Conservation (phyloP, 2,888 invertebrate species). For the Nineta flava region DNA sequence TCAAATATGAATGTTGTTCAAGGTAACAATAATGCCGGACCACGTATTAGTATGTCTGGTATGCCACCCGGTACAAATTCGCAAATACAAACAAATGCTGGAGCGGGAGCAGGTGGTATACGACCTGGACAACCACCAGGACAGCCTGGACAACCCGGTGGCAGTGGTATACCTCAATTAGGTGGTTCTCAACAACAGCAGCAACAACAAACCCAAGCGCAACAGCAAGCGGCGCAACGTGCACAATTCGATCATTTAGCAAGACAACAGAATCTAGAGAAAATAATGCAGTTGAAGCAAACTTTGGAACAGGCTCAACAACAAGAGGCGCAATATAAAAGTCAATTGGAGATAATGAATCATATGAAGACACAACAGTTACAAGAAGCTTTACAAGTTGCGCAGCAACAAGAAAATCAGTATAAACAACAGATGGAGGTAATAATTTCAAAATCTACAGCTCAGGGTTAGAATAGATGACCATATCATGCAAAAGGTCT, state of each 20-base stretch:
- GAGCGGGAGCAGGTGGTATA: slow-evolving; percentile 13
- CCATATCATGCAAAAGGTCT: not conserved
- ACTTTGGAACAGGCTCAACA: slow-evolving; percentile 68
- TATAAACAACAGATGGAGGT: slow-evolving; percentile 58
- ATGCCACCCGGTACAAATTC: slow-evolving; percentile 16
- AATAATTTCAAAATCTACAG: no score
- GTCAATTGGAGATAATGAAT: slow-evolving; percentile 56
- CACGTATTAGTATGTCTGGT: slow-evolving; percentile 11
- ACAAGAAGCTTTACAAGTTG: slow-evolving; percentile 50
- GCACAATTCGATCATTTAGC: slow-evolving; percentile 43
- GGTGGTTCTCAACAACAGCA: slow-evolving; percentile 15
- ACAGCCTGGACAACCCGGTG: slow-evolving; percentile 18
- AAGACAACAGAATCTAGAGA: slow-evolving; percentile 60
- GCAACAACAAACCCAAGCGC: slow-evolving; percentile 13
- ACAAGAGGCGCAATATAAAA: slow-evolving; percentile 61
- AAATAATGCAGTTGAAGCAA: slow-evolving; percentile 60
- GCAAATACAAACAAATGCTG: slow-evolving; percentile 17
- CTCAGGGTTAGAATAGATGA: no score
- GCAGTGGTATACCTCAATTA: slow-evolving; percentile 21
- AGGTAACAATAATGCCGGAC: slow-evolving; percentile 17
- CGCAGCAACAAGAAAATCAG: slow-evolving; percentile 67
- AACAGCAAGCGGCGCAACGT: slow-evolving; percentile 20
- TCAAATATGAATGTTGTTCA: slow-evolving; percentile 1
- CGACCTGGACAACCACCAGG: slow-evolving; percentile 11
- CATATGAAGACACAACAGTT: slow-evolving; percentile 40